A percentile compares a stretch with the other conserved stretches of the same genome.
Conservation (phyloP, 92 coral and sea anemone species). For the Heliopora coerulea region DNA sequence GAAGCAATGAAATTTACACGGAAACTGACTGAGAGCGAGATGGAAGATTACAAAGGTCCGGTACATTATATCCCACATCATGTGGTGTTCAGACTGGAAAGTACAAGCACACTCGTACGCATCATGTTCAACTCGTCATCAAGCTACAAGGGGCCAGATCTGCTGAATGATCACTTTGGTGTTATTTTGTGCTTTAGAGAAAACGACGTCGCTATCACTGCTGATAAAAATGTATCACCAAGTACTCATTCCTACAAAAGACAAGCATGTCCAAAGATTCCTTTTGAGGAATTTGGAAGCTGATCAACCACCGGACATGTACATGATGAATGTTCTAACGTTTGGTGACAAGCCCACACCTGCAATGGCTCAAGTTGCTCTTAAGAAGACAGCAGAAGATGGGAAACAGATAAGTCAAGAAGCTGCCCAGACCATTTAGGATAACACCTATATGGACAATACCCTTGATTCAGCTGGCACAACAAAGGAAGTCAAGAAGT, state of each 20-base stretch:
- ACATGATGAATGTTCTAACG: slow-evolving; percentile 32
- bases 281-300: slow-evolving; percentile 55
- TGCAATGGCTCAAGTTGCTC: slow-evolving; percentile 40
- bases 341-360: slow-evolving; percentile 40
- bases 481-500: slow-evolving; percentile 40
- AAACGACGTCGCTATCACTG: slow-evolving; percentile 46
- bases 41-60: slow-evolving; percentile 31
- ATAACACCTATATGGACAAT: slow-evolving; percentile 61
- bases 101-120: slow-evolving; percentile 55
- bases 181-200: slow-evolving; percentile 34
- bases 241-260: slow-evolving; percentile 46
- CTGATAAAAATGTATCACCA: slow-evolving; percentile 34
- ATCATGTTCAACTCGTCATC: slow-evolving; percentile 57
- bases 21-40: slow-evolving; percentile 41
- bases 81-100: too few relatives aligned
- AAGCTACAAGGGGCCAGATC: slow-evolving; percentile 44
- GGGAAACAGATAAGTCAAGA: slow-evolving; percentile 42
- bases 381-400: slow-evolving; percentile 58
- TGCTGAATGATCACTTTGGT: slow-evolving; percentile 39
- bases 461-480: slow-evolving; percentile 55
- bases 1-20: slow-evolving; percentile 45
- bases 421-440: slow-evolving; percentile 51
- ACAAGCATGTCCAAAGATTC: slow-evolving; percentile 52
- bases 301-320: slow-evolving; percentile 48
- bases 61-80: slow-evolving; percentile 61